Conservation (phyloP, 2,113 vertebrate species). For the Saccopteryx leptura region DNA sequence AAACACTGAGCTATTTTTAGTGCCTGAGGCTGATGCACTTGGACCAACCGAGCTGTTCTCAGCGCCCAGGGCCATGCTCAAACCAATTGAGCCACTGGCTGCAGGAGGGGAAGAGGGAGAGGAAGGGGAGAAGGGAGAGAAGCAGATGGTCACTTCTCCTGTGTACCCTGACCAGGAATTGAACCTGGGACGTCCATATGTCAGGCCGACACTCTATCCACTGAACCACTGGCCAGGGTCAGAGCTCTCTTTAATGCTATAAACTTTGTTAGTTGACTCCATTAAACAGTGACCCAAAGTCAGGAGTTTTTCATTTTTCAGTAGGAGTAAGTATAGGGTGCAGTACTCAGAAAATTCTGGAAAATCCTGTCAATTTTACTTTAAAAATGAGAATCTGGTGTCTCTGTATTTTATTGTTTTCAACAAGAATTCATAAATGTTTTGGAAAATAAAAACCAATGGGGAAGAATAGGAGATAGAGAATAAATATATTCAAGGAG, state of each 20-base stretch:
- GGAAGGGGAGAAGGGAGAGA: no score
- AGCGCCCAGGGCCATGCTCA: no score
- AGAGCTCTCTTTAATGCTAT: constrained; percentile 67
- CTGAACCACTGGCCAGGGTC: no score
- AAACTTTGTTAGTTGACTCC: constrained; percentile 76
- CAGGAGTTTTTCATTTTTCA: constrained; percentile 69
- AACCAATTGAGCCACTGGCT: no score
- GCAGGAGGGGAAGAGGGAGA: no score
- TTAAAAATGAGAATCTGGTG: constrained; percentile 85
- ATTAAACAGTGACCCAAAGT: constrained; percentile 72
- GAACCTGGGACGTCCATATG: no score
- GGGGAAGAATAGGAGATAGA: neutral
- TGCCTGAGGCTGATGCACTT: no score
- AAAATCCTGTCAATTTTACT: constrained; percentile 79
- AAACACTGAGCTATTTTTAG: no score
- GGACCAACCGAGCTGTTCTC: no score
- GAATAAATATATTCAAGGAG: neutral
- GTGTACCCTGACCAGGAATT: no score
- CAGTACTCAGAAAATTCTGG: constrained; percentile 72
- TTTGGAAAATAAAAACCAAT: constrained; percentile 43
- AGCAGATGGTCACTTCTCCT: no score
- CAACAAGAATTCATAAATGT: constrained; percentile 88
- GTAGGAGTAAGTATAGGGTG: constrained; percentile 52
- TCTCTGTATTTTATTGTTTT: constrained; percentile 88
- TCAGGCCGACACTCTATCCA: no score